Evolutionary conservation across 2,113 vertebrate species (phyloP).

Genomic region (Prietella phreatophila): DNA sequence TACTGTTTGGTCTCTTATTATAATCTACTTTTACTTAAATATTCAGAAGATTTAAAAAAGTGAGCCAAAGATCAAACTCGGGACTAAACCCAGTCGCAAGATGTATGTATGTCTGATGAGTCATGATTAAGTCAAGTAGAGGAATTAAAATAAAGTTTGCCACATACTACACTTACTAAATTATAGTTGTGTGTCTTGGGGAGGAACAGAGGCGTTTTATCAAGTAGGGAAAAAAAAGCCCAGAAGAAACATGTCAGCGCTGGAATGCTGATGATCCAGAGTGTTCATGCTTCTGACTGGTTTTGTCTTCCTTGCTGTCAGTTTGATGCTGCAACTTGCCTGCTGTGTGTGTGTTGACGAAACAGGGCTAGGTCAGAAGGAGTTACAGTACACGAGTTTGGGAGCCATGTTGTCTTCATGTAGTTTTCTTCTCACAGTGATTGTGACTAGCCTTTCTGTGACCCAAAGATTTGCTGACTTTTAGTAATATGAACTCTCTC

Average conservation of each 20-base stretch:
- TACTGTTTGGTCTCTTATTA: neutral
- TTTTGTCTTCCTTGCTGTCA: conserved; percentile 25
- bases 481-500: conserved; percentile 13
- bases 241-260: neutral
- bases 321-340: conserved; percentile 11
- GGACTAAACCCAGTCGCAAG: neutral
- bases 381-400: conserved; percentile 44
- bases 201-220: conserved; percentile 16
- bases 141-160: neutral
- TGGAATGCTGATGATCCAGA: conserved; percentile 50
- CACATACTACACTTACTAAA: neutral
- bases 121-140: neutral
- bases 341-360: conserved; percentile 44
- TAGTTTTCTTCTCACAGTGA: conserved; percentile 34
- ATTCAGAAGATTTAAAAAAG: neutral
- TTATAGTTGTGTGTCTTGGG: conserved; percentile 12
- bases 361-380: conserved; percentile 50
- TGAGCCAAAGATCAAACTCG: neutral
- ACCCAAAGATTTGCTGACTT: conserved; percentile 49
- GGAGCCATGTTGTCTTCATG: conserved; percentile 40
- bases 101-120: neutral
- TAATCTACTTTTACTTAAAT: neutral
- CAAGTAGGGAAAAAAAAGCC: neutral
- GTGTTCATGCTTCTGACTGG: neutral
- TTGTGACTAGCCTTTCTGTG: conserved; percentile 58